Percentiles rank a stretch among this genome's conserved stretches.
These are phyloP conservation scores for Scrobipalpa atriplicella DNA, from an alignment of 2,888 invertebrate species.

Conservation along the genomic window DNA sequence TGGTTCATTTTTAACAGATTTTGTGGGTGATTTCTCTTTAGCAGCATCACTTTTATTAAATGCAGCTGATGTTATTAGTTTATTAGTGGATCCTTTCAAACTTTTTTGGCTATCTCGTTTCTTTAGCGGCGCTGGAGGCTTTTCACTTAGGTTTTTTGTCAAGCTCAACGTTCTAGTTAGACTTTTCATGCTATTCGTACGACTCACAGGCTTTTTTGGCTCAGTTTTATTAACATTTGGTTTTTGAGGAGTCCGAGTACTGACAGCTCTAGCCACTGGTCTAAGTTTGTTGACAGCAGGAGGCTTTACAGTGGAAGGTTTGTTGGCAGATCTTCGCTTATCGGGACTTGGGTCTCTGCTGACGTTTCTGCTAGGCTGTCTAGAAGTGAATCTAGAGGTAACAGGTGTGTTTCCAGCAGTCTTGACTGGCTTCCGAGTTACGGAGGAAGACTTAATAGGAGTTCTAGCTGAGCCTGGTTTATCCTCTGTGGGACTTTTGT, in stretches of 20 bases:
- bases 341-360: slow-evolving; percentile 74
- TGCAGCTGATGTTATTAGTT: slow-evolving; percentile 58
- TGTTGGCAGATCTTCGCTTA: slow-evolving; percentile 56
- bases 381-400: slow-evolving; percentile 72
- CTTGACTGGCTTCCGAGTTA: slow-evolving; percentile 60
- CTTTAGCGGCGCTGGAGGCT: slow-evolving; percentile 59
- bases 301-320: slow-evolving; percentile 47
- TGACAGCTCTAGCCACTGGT: slow-evolving; percentile 59
- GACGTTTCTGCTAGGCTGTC: slow-evolving; percentile 67
- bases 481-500: slow-evolving; percentile 73
- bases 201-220: slow-evolving; percentile 64
- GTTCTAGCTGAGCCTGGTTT: slow-evolving; percentile 65
- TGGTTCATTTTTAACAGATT: slow-evolving; percentile 32
- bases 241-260: slow-evolving; percentile 60
- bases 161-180: slow-evolving; percentile 66
- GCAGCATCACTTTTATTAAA: slow-evolving; percentile 30
- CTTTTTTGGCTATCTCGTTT: slow-evolving; percentile 65
- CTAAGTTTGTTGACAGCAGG: slow-evolving; percentile 37
- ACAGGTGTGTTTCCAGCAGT: slow-evolving; percentile 66
- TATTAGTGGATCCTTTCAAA: slow-evolving; percentile 60
- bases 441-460: slow-evolving; percentile 56
- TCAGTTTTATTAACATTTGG: slow-evolving; percentile 60
- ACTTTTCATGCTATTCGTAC: slow-evolving; percentile 73
- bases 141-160: slow-evolving; percentile 65
- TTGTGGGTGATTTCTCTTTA: slow-evolving; percentile 32